Evolutionary conservation across 2,113 vertebrate species (phyloP), one percentile per base, ranked within the genome.

Genomic region (Engraulis encrasicolus): DNA sequence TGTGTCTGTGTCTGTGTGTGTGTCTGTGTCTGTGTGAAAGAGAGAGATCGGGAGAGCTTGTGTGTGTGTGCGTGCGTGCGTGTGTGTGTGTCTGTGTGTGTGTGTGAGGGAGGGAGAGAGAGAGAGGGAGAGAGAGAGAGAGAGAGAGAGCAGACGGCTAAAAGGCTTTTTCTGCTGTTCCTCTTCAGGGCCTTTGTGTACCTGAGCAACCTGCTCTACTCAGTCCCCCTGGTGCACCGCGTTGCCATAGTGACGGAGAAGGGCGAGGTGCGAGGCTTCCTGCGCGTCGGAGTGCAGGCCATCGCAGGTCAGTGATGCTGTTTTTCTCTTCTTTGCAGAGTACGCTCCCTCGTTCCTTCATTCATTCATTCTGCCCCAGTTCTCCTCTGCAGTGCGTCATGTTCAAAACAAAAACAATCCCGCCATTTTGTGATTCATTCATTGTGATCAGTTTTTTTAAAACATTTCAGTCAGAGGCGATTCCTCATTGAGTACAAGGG

Each of bases 241-340:
- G 97, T 97, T 84, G 98, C 98, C 82, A 92, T 99, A 78, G 98
- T 99, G 87, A 99, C 98, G 0, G 98, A 99, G 95, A 99, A 99
- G 78, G 98, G 98, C 0, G 98, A 99, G 3, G 98, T 99, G 14
- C 95, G 96, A 23, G 98, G 98, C 34, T 99, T 99, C 89, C 95
- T 99, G 89, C 97, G 98, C 0, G 98, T 99, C 37, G 98, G 97
- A 0, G 98, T 99, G 50, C 98, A 99, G 91, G 97, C 98, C 84
- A 98, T 99, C 86, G 97, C 98, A 92, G 98, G 98, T 99, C 87
- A 94, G 94, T 90, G 82, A 31, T 7, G 27, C 54, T 78, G 84
- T 78, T 87, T 45, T 45, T 45, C 40, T 45, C 4, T 45, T 9
- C 3, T 45, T 9, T 45, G 40, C 40, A 45, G 40, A 5, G 40